Percentiles rank a stretch among this genome's conserved stretches.
These are phyloP conservation scores for Calliopsis andreniformis DNA, from an alignment of 1,140 invertebrate species.

Conservation along the genomic window DNA sequence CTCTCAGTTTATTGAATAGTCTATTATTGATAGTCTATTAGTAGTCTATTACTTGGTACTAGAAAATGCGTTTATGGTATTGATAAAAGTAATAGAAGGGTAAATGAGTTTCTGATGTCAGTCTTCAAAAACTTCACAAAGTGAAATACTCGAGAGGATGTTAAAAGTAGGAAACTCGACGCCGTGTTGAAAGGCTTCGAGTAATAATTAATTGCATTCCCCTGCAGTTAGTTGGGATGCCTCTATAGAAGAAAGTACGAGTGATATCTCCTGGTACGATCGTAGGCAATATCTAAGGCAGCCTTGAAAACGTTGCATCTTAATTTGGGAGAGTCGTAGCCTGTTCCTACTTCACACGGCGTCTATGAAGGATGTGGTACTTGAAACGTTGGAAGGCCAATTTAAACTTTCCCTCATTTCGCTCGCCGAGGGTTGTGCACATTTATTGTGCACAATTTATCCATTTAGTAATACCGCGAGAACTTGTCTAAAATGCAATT, in stretches of 20 bases:
- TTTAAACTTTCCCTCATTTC: constrained; percentile 6
- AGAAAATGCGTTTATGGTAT: no score
- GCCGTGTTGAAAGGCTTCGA: background rate
- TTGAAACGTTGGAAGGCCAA: background rate
- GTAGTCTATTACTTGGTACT: no score
- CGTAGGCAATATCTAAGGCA: constrained; percentile 23
- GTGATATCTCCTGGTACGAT: constrained; percentile 30
- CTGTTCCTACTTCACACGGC: constrained; percentile 38
- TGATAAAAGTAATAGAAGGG: background rate
- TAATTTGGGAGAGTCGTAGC: constrained; percentile 56
- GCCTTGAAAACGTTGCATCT: constrained; percentile 53
- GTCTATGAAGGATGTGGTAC: constrained; percentile 21
- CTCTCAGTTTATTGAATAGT: no score
- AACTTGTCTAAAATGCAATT: no score
- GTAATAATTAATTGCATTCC: constrained; percentile 14
- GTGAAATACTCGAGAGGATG: background rate
- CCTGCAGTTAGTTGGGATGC: background rate
- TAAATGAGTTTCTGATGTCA: no score
- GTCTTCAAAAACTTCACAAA: no score
- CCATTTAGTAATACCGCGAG: background rate
- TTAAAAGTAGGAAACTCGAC: constrained; percentile 1
- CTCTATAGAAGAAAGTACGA: constrained; percentile 53
- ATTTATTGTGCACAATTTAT: background rate
- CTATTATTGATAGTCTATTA: no score
- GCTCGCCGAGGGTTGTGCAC: no score